Conservation (phyloP, 2,113 vertebrate genomes). For the Chionomys nivalis region DNA sequence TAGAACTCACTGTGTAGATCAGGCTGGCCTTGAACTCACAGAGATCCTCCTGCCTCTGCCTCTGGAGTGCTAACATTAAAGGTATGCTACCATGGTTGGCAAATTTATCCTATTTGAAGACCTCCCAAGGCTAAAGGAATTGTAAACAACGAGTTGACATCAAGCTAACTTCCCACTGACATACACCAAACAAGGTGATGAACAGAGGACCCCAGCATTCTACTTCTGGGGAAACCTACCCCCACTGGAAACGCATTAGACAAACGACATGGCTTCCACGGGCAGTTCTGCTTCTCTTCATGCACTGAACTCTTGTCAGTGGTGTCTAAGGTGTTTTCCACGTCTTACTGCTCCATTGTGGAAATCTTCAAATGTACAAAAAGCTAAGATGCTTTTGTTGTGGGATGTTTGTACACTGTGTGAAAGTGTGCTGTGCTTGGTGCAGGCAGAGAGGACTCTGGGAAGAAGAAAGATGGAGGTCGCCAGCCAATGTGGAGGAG, state of each 20-base stretch:
- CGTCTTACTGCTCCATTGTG: not conserved
- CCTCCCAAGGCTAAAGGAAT: slow-evolving; percentile 29
- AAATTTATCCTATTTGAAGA: not conserved
- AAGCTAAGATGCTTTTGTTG: not conserved
- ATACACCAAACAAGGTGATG: not conserved
- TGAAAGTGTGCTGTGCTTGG: not conserved
- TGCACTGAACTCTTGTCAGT: not conserved
- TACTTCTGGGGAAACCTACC: slow-evolving; percentile 10
- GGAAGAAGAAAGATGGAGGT: not conserved
- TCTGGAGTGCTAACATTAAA: not conserved
- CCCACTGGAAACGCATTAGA: not conserved
- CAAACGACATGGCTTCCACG: not conserved
- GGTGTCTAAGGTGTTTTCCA: not conserved
- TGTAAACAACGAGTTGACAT: slow-evolving; percentile 12
- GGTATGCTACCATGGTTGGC: not conserved
- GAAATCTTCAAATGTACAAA: slow-evolving; percentile 29
- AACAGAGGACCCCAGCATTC: not conserved
- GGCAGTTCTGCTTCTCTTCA: not conserved
- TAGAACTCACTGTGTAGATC: not conserved
- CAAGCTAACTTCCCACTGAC: not conserved
- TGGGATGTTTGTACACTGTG: not conserved
- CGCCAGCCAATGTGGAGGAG: not conserved
- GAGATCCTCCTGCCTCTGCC: not conserved
- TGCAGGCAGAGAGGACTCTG: not conserved
- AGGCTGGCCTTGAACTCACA: not conserved